These are phyloP conservation scores for Benthosema pterotum DNA, from an alignment of 2,797 vertebrate species.

Conservation along the genomic window DNA sequence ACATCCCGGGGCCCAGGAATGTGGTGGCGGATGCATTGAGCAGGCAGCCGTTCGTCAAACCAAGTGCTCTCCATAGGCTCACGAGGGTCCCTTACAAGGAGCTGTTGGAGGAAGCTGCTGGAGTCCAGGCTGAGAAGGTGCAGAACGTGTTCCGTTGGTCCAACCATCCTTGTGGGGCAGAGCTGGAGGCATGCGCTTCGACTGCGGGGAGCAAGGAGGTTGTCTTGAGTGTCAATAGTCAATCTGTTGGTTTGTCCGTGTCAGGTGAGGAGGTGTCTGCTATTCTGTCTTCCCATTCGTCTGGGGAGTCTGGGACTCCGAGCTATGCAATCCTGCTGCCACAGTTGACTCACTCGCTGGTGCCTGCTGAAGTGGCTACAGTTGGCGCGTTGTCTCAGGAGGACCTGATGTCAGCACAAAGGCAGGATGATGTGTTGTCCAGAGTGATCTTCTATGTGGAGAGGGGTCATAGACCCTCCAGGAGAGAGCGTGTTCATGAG, in stretches of 20 bases:
- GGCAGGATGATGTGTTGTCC: background rate
- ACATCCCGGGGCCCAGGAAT: slow-evolving; percentile 5
- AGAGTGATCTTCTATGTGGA: slow-evolving; percentile 11
- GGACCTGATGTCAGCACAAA: background rate
- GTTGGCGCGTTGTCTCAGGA: background rate
- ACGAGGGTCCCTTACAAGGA: background rate
- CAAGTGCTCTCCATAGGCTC: no score
- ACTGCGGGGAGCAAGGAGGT: no score
- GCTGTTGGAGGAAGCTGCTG: slow-evolving; percentile 2
- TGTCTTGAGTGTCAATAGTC: no score
- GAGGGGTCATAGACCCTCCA: background rate
- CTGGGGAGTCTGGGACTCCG: background rate
- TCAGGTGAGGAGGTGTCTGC: no score
- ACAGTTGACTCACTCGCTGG: background rate
- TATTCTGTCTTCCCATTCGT: no score
- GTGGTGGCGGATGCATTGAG: slow-evolving; percentile 10
- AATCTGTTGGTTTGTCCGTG: no score
- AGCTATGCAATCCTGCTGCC: background rate
- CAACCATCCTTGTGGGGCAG: background rate
- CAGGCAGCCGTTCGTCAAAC: background rate
- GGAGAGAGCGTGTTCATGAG: slow-evolving; percentile 6
- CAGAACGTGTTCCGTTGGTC: slow-evolving; percentile 20
- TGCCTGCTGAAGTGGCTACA: background rate
- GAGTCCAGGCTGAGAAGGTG: background rate
- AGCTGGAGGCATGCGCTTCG: no score